These are phyloP conservation scores for Tryphoninae sp. DNA, from an alignment of 2,888 invertebrate species.

Conservation along the genomic window DNA sequence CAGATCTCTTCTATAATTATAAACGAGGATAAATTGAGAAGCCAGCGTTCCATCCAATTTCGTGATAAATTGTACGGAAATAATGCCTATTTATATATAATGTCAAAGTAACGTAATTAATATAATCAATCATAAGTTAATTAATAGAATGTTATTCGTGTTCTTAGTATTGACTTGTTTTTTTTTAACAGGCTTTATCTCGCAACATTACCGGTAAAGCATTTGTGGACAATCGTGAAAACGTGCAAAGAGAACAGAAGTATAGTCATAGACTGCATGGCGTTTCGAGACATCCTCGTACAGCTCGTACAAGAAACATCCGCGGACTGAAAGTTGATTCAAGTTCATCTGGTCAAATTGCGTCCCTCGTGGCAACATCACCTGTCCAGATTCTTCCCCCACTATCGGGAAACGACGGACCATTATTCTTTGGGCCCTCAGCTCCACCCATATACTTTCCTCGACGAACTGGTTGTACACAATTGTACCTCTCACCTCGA, in stretches of 20 bases:
- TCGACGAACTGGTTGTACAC: background rate
- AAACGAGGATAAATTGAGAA: background rate
- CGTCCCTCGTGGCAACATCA: conserved; percentile 37
- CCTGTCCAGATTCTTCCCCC: conserved; percentile 58
- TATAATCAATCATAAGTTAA: background rate
- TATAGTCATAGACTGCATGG: conserved; percentile 61
- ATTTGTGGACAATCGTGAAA: conserved; percentile 32
- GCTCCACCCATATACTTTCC: conserved; percentile 9
- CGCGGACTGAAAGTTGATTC: conserved; percentile 69
- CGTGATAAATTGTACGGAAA: background rate
- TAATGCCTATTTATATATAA: background rate
- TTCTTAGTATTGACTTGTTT: background rate
- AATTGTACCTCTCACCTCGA: background rate
- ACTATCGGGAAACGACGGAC: conserved; percentile 32
- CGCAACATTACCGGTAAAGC: conserved; percentile 59
- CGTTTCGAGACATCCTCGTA: conserved; percentile 40
- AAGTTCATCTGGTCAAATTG: conserved; percentile 62
- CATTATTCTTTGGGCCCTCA: conserved; percentile 24
- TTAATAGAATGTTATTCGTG: background rate
- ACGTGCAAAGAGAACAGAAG: conserved; percentile 46
- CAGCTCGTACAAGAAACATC: conserved; percentile 61
- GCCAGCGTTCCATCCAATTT: background rate
- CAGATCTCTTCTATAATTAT: conserved; percentile 78
- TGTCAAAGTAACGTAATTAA: conserved; percentile 15
- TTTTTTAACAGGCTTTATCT: conserved; percentile 1